Conservation (phyloP, 2,113 vertebrate genomes). For the Trematomus loennbergii region DNA sequence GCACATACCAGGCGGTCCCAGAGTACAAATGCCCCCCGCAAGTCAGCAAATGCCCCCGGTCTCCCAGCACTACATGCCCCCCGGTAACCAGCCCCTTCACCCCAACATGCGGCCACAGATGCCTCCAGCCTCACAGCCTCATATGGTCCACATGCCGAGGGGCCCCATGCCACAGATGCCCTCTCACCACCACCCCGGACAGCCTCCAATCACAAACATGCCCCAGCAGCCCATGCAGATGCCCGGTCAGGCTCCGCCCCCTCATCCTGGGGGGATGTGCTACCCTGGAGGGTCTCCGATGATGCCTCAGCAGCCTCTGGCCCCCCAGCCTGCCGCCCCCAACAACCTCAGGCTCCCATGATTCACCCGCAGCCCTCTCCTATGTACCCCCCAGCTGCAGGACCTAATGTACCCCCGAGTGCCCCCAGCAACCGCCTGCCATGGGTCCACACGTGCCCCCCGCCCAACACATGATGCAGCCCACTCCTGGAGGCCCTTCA, state of each 20-base stretch:
- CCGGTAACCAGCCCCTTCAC: slow-evolving; percentile 60
- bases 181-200: slow-evolving; percentile 71
- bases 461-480: slow-evolving; percentile 79
- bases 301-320: slow-evolving; percentile 75
- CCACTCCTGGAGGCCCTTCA: slow-evolving; percentile 64
- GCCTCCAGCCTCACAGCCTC: slow-evolving; percentile 63
- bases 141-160: slow-evolving; percentile 69
- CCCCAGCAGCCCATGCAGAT: slow-evolving; percentile 78
- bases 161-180: slow-evolving; percentile 72
- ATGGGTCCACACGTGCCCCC: slow-evolving; percentile 62
- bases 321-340: slow-evolving; percentile 63
- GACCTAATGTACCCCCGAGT: slow-evolving; percentile 63
- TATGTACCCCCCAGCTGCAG: slow-evolving; percentile 69
- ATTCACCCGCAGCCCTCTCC: slow-evolving; percentile 63
- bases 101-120: slow-evolving; percentile 74
- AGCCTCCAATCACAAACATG: slow-evolving; percentile 73
- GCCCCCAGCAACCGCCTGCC: slow-evolving; percentile 68
- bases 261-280: slow-evolving; percentile 71
- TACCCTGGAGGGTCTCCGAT: slow-evolving; percentile 76
- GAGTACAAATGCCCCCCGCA: slow-evolving; percentile 72
- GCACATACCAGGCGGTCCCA: slow-evolving; percentile 71
- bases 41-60: slow-evolving; percentile 66
- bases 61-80: slow-evolving; percentile 76
- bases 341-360: slow-evolving; percentile 67
- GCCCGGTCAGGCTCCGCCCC: slow-evolving; percentile 66